Evolutionary conservation across 2,888 invertebrate genomes (phyloP), one percentile per base, ranked within the genome.

Genomic region (Andrena trimmerana): DNA sequence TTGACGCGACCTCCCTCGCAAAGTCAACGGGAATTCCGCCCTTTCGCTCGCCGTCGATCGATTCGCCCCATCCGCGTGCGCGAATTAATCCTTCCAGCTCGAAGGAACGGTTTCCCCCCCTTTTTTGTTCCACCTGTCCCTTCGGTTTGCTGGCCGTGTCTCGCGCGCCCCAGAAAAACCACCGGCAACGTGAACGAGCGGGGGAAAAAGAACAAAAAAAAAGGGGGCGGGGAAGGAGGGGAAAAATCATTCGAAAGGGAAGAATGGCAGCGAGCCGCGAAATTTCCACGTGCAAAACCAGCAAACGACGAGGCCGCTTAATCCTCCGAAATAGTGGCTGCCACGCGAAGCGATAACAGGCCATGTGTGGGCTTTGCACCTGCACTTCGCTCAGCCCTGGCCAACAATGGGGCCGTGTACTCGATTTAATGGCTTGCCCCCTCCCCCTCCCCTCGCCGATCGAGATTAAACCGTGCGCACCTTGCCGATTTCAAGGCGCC

Each of bases 291-390:
- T 36, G 83, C 63, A 54, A 73, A 85, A 80, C 72, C 83, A 57
- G 36, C 78, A 68, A 60, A 50, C 67, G 52, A 78, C 68, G 83
- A 69, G 78, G 73, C 66, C 74, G 76, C 62, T 87, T 84, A 86
- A 87, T 87, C 82, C 84, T 48, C 62, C 68, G 68, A 87, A 82
- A 84, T 80, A 80, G 69, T 74, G 67, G 81, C 72, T 73, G 65
- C 73, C 62, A 76, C 63, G 63, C 54, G 70, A 57, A 54, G 62
- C 85, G 86, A 86, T 86, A 86, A 86, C 85, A 66, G 78, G 72
- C 74, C 73, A 72, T 80, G 72, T 66, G 78, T 79, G 79, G 76
- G 73, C 81, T 86, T 84, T 87, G 60, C 87, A 87, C 84, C 83
- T 87, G 75, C 75, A 75, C 65, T 62, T 71, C 69, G 65, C 70